Evolutionary conservation across 1,140 invertebrate genomes (phyloP).

Genomic region (Scaptomyza hsui): DNA sequence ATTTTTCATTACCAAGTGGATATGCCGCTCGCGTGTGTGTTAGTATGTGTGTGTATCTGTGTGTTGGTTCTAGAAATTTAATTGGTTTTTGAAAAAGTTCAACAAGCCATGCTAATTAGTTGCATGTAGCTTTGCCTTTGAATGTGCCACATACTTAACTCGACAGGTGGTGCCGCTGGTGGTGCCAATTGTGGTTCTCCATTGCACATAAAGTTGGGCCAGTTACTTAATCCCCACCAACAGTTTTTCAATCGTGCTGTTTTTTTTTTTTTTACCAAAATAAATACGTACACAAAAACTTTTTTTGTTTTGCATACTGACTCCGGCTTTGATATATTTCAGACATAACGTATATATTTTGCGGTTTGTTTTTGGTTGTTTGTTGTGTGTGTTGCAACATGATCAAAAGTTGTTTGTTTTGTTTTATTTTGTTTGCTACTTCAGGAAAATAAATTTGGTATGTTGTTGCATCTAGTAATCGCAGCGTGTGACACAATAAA

Average conservation of each 20-base stretch:
- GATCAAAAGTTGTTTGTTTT: conserved; percentile 40
- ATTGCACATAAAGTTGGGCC: neutral
- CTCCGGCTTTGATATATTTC: neutral
- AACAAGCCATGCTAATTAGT: conserved; percentile 80
- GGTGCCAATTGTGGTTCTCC: neutral
- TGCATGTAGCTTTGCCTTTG: conserved; percentile 63
- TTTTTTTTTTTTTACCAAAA: conserved; percentile 2
- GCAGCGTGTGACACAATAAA: conserved; percentile 69
- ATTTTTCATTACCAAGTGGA: conserved; percentile 70
- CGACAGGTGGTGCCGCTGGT: neutral
- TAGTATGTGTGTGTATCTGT: conserved; percentile 15
- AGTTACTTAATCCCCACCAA: conserved; percentile 25
- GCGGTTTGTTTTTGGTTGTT: neutral
- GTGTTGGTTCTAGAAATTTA: conserved; percentile 53
- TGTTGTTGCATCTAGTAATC: conserved; percentile 16
- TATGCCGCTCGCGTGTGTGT: conserved; percentile 23
- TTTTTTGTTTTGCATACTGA: conserved; percentile 15
- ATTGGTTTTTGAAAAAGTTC: conserved; percentile 82
- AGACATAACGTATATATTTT: neutral
- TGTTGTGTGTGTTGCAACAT: neutral
- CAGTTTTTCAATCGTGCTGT: conserved; percentile 31
- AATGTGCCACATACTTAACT: conserved; percentile 33
- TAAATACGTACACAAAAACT: conserved; percentile 23
- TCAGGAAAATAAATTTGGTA: neutral
- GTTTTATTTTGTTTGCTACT: conserved; percentile 7